Base-by-base conservation (phyloP, 1,140 invertebrate species). In the Hyles vespertilio region DNA sequence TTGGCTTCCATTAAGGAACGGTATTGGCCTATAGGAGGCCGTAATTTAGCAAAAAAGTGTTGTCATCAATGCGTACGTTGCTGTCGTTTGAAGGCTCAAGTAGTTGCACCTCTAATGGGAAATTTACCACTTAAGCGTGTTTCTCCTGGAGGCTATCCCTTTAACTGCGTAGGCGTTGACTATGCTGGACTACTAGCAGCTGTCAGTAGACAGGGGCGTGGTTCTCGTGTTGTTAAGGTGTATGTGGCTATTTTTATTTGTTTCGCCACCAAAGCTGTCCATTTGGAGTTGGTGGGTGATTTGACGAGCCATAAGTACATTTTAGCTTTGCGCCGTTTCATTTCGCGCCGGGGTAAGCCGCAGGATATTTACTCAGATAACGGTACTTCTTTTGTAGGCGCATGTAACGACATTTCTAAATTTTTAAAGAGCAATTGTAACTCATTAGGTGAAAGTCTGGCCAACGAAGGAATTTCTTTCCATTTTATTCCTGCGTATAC, bases 401-500 rank as follows among this genome's bases (percentile, higher is more conserved):
- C 59, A 3, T 58, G 45, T 51, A 62, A 58, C 32, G 61, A 63
- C 46, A 36, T 68, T 43, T 40, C n/a, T 0, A 57, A 60, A 8
- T 69, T 65, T 57, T 48, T 67, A 8, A 64, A 56, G 11, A 9
- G 9, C 12, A 59, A 55, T 44, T 58, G 57, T 32, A 71, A 40
- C 48, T 64, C 53, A 10, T 40, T 70, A 12, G 34, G 56, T 49
- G 68, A 59, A 8, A 47, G 3, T 12, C 3, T 59, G 6, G 64
- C 58, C 5, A 56, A 56, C 40, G 63, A 66, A n/a, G 56, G 51
- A 1, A 66, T 66, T 32, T 50, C 63, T 3, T 89, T 79, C 72
- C 58, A 82, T 53, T 88, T 89, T 61, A 80, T 74, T 47, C 76
- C 82, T 3, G 80, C 79, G 6, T 47, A 60, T 55, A 69, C 64